Conservation (phyloP, 37 sponge, comb jelly and placozoan genomes). For the Eunapius fragilis region DNA sequence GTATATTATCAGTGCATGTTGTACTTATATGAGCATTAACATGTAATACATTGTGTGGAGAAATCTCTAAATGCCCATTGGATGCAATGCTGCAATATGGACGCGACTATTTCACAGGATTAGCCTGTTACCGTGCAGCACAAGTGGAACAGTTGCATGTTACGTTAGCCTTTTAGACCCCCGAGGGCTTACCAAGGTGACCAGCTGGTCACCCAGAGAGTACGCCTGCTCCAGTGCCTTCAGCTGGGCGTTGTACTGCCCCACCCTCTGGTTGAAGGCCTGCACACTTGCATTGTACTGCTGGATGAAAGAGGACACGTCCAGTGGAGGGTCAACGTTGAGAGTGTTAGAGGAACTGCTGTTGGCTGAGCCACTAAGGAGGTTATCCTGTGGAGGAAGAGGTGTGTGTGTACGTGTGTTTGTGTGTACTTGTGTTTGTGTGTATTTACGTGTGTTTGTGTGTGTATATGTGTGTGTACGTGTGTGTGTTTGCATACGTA, state of each 20-base stretch:
- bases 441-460: background rate
- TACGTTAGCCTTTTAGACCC: background rate
- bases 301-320: slow-evolving; percentile 19
- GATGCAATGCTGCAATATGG: no score
- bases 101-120: background rate
- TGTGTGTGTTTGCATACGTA: no score
- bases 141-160: background rate
- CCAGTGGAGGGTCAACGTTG: slow-evolving; percentile 56
- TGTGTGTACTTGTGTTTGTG: background rate
- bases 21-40: no score
- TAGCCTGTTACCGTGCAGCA: no score
- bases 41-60: no score
- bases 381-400: background rate
- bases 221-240: slow-evolving; percentile 20
- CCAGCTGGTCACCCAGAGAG: slow-evolving; percentile 40
- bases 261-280: slow-evolving; percentile 12
- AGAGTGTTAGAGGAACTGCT: background rate
- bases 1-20: no score
- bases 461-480: background rate
- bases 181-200: slow-evolving; percentile 31
- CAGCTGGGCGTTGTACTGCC: slow-evolving; percentile 25
- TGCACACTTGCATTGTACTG: slow-evolving; percentile 20
- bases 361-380: background rate
- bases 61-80: no score
- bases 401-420: background rate